Percentiles rank a stretch among this genome's conserved stretches.
phyloP scores from a whole-genome alignment of 1,140 invertebrate species.

The Bombus huntii region DNA sequence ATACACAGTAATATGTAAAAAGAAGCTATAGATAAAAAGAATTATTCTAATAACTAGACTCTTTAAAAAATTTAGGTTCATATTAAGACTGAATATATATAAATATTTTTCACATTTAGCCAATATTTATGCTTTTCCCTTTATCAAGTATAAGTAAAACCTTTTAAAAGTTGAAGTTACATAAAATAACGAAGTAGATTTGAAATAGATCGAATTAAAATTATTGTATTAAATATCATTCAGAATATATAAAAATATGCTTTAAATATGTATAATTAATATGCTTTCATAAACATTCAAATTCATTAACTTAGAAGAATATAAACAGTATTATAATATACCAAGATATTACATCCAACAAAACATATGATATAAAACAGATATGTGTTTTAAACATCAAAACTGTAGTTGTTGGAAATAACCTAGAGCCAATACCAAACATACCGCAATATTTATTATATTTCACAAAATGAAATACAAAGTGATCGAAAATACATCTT shows the following conservation, averaged over 20 bases:
- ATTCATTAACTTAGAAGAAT: neutral
- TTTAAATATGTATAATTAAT: conserved; percentile 20
- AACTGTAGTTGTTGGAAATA: neutral
- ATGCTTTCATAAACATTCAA: neutral
- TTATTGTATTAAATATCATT: neutral
- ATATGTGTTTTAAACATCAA: neutral
- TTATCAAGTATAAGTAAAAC: neutral
- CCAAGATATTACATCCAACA: neutral
- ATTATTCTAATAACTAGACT: neutral
- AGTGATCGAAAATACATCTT: neutral
- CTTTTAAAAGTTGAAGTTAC: neutral
- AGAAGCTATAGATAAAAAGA: neutral
- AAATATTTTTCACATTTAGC: neutral
- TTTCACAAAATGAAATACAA: neutral
- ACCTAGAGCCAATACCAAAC: neutral
- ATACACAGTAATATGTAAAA: neutral
- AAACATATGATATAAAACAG: neutral
- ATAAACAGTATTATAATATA: neutral
- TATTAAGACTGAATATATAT: neutral
- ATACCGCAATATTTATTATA: neutral
- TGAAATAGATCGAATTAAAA: neutral
- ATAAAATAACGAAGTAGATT: neutral
- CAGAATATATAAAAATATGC: neutral
- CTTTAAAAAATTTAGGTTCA: neutral
- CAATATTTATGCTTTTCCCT: neutral